Conservation (phyloP, 2,888 invertebrate genomes). For the Papilio gigon region DNA sequence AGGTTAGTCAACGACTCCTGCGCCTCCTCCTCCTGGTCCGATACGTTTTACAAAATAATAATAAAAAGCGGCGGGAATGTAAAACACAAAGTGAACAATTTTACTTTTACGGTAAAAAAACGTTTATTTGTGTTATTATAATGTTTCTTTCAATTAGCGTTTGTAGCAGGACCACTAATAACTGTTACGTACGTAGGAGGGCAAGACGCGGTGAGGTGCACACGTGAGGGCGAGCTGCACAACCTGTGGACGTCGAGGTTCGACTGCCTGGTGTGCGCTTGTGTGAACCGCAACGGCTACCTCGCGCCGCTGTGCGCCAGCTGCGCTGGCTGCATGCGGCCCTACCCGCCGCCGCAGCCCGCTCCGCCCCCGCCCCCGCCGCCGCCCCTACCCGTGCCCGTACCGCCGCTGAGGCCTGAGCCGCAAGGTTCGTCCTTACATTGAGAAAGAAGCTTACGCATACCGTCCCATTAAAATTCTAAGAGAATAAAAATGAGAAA, state of each 20-base stretch:
- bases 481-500: no score
- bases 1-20: conserved; percentile 53
- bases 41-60: background rate
- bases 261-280: conserved; percentile 66
- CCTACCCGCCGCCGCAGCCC: conserved; percentile 36
- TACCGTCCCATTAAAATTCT: no score
- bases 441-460: no score
- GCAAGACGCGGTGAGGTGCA: conserved; percentile 53
- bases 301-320: conserved; percentile 61
- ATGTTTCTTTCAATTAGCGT: background rate
- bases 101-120: background rate
- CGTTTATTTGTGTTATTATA: background rate
- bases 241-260: conserved; percentile 53
- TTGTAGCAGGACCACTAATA: background rate
- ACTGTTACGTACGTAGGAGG: conserved; percentile 50
- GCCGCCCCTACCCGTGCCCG: conserved; percentile 32
- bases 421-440: conserved; percentile 46
- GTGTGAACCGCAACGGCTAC: conserved; percentile 53
- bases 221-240: conserved; percentile 59
- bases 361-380: conserved; percentile 42
- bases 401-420: conserved; percentile 40
- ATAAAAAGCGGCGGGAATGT: background rate
- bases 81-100: background rate
- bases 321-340: conserved; percentile 56
- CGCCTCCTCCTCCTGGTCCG: background rate